Percentiles rank a stretch among this genome's conserved stretches.
These are phyloP conservation scores for Xestia c-nigrum DNA, from an alignment of 2,888 invertebrate species.

Conservation along the genomic window DNA sequence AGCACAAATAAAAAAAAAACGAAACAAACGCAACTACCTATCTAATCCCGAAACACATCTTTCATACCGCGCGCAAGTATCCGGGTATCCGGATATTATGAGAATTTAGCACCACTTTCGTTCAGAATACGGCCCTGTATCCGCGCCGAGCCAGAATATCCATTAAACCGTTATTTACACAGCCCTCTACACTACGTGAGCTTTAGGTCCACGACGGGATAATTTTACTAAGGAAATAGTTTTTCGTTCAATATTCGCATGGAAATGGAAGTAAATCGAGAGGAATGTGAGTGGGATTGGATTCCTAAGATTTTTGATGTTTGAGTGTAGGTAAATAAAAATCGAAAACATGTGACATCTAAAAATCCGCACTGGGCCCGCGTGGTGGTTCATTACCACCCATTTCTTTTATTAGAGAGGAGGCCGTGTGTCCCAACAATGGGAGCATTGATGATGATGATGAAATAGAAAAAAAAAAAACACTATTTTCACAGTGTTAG, in stretches of 20 bases:
- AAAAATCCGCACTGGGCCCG: no score
- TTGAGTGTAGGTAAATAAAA: not conserved
- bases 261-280: conserved; percentile 49
- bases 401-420: no score
- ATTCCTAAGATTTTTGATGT: conserved; percentile 38
- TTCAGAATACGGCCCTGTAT: conserved; percentile 65
- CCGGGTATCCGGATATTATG: conserved; percentile 61
- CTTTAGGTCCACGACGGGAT: conserved; percentile 75
- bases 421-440: no score
- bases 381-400: no score
- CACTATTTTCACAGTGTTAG: no score
- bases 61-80: conserved; percentile 39
- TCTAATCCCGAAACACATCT: conserved; percentile 48
- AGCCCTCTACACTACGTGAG: conserved; percentile 79
- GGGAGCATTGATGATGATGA: no score
- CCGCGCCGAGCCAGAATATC: conserved; percentile 81
- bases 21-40: conserved; percentile 39
- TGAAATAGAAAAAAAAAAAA: no score
- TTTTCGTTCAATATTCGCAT: conserved; percentile 73
- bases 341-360: no score
- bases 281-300: conserved; percentile 34
- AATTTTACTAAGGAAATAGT: conserved; percentile 81
- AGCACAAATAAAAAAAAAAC: conserved; percentile 28
- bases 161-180: conserved; percentile 87
- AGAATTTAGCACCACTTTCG: conserved; percentile 57